Conservation (phyloP, 2,888 invertebrate species). For the Villa cingulata region DNA sequence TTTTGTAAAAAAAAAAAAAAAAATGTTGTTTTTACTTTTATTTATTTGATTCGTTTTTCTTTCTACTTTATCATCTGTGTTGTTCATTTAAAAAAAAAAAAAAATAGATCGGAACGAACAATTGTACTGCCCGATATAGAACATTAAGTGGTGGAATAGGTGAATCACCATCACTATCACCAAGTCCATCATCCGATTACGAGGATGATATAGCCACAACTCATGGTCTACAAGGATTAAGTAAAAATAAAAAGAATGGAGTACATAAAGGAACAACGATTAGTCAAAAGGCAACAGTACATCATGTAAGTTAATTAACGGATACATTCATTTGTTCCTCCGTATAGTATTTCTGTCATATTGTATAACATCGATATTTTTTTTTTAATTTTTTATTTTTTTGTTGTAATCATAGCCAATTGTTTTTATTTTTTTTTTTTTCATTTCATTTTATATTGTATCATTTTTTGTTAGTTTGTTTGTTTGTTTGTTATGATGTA, state of each 20-base stretch:
- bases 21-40: too few relatives aligned
- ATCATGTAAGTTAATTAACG: conserved; percentile 45
- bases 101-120: conserved; percentile 38
- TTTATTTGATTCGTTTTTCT: too few relatives aligned
- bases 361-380: too few relatives aligned
- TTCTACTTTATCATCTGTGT: too few relatives aligned
- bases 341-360: conserved; percentile 20
- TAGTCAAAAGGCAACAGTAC: conserved; percentile 49
- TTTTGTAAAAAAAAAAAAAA: too few relatives aligned
- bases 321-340: conserved; percentile 1
- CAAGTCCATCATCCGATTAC: conserved; percentile 55
- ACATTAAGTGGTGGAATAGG: conserved; percentile 44
- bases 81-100: too few relatives aligned
- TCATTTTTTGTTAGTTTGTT: too few relatives aligned
- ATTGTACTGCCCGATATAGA: conserved; percentile 36
- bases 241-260: conserved; percentile 34
- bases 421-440: too few relatives aligned
- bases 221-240: conserved; percentile 27
- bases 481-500: too few relatives aligned
- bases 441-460: too few relatives aligned
- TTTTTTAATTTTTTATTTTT: too few relatives aligned
- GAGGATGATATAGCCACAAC: conserved; percentile 51
- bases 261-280: conserved; percentile 36
- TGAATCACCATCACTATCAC: conserved; percentile 41
- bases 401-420: too few relatives aligned